Base-by-base conservation (phyloP, 2,797 vertebrate species). In the Varecia variegata region DNA sequence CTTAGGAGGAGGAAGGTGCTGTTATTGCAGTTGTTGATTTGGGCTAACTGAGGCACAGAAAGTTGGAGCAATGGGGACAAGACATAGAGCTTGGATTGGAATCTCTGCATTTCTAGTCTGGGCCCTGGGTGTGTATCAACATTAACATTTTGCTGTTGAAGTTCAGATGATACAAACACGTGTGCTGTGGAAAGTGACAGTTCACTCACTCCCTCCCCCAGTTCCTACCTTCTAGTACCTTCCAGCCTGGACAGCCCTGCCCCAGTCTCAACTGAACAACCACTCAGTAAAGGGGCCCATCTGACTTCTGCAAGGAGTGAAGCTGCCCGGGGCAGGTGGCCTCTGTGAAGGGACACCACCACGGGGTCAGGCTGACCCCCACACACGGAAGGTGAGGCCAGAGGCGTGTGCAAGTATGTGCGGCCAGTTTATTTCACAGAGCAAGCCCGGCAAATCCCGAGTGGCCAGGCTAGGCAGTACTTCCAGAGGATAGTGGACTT, bases 21-120 rank as follows among this genome's bases (percentile, higher is more conserved):
- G 7, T 38, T 67, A 1, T 43, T 67, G 1, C 0, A 7, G 52
- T 38, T 14, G 32, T 0, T 45, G 30, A 79, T 2, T 4, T 0
- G 25, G 38, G 40, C 20, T 68, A 25, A 56, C 67, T 2, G 40
- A 52, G 12, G 13, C 20, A 10, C 54, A 73, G 25, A 62, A 65
- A 20, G 20, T 25, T 30, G 54, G 8, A 47, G 58, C 30, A 70
- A 56, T 9, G 3, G 8, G 50, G 67, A 40, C 11, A 45, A 32
- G 8, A 7, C 2, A 1, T 18, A 13, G 50, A 85, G 25, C 80
- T 82, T 40, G 60, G 47, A 45, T 54, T 40, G 71, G 85, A 90
- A 67, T 18, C 32, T 23, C 11, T 10, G 70, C 5, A 1, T 50
- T 76, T 76, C 7, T 4, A 68, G 38, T 40, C 38, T 38, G 40